phyloP scores from a whole-genome alignment of 2,888 invertebrate genomes.

The Augiades crinisus region DNA sequence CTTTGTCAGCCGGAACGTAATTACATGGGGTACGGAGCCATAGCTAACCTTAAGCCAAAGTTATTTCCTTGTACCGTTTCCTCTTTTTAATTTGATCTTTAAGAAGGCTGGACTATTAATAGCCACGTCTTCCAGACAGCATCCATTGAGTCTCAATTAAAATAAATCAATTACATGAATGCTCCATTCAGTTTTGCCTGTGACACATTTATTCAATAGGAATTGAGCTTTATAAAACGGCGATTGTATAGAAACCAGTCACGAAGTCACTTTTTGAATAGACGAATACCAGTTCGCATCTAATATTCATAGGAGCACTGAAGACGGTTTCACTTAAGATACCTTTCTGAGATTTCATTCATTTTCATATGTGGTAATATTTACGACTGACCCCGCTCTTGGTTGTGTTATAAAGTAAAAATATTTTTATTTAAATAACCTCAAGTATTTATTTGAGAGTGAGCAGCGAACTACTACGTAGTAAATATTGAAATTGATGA shows the following conservation, averaged over 20 bases:
- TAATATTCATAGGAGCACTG: background rate
- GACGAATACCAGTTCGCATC: background rate
- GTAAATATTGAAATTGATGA: too few species aligned
- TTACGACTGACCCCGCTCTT: too few species aligned
- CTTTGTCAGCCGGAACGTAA: too few species aligned
- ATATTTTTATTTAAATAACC: too few species aligned
- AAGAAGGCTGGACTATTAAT: slow-evolving; percentile 28
- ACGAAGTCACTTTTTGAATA: slow-evolving; percentile 31
- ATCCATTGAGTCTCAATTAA: slow-evolving; percentile 47
- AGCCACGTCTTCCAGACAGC: slow-evolving; percentile 49
- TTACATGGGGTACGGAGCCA: too few species aligned
- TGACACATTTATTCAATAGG: slow-evolving; percentile 40
- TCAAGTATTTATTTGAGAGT: too few species aligned
- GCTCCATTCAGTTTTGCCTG: slow-evolving; percentile 46
- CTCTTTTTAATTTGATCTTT: background rate
- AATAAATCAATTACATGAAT: slow-evolving; percentile 60
- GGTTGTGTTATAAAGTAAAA: too few species aligned
- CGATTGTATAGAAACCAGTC: slow-evolving; percentile 28
- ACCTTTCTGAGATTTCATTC: too few species aligned
- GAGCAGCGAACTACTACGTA: too few species aligned
- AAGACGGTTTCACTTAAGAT: background rate
- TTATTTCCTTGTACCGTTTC: too few species aligned
- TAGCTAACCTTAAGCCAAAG: too few species aligned
- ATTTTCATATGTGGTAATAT: too few species aligned
- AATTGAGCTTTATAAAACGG: slow-evolving; percentile 36